Conservation (phyloP, 2,888 invertebrate species). For the Melanotus villosus region DNA sequence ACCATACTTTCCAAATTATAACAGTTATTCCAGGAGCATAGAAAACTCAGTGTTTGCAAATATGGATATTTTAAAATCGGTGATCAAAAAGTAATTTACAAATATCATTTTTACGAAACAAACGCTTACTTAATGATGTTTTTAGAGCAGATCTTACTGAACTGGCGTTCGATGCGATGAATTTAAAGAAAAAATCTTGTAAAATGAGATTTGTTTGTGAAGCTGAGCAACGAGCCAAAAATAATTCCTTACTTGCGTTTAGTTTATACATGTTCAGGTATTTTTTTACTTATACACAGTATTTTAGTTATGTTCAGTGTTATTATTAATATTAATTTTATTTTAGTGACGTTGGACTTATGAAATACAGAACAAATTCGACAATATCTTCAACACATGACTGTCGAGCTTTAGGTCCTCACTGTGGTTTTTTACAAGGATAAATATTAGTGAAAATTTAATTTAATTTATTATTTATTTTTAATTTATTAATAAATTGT, state of each 20-base stretch:
- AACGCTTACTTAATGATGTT: not conserved
- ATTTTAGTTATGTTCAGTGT: not conserved
- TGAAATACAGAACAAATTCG: conserved; percentile 40
- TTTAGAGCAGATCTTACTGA: conserved; percentile 62
- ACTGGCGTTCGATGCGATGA: conserved; percentile 61
- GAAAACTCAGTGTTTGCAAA: conserved; percentile 46
- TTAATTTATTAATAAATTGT: not conserved
- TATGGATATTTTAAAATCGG: conserved; percentile 45
- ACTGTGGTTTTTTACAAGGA: conserved; percentile 22
- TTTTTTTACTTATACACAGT: not conserved
- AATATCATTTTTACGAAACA: not conserved
- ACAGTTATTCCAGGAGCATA: conserved; percentile 39
- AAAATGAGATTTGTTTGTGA: conserved; percentile 71
- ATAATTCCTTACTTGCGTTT: conserved; percentile 59
- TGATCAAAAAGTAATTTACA: conserved; percentile 48
- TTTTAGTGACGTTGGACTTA: conserved; percentile 42
- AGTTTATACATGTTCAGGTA: conserved; percentile 55
- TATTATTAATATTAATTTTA: not conserved
- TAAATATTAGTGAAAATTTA: not conserved
- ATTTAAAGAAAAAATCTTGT: conserved; percentile 63
- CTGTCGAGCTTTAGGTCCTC: conserved; percentile 40
- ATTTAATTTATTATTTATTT: conserved; percentile 4
- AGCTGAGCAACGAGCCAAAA: conserved; percentile 68
- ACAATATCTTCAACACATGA: conserved; percentile 26
- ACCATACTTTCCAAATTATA: not conserved